Evolutionary conservation across 2,888 invertebrate species (phyloP), one percentile per base, ranked within the genome.

Genomic region (Cheilosia soror): DNA sequence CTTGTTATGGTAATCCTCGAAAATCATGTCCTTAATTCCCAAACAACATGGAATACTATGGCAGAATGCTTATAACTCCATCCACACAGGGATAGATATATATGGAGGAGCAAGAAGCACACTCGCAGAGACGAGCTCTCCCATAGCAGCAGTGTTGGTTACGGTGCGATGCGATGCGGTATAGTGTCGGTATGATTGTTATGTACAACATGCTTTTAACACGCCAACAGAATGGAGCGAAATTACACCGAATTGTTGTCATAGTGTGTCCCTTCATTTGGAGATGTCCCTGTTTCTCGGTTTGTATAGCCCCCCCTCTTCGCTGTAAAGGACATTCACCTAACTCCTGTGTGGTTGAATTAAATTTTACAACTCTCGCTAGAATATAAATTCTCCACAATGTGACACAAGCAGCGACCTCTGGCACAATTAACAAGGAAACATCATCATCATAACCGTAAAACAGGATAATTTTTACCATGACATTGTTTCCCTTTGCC

Each of bases 401-500:
- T 85, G 81, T 85, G 81, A 85, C 81, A 81, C 76, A 85, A 81
- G 81, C 85, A 85, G 85, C 85, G 81, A 85, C 85, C 81, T 81
- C 81, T 85, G 68, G 81, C 80, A 85, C 85, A 85, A 85, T 85
- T 85, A 85, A 85, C 85, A 85, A 85, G 81, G 66, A 85, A 85
- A 85, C 85, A 81, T 85, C 85, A 85, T 85, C 81, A 85, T 85
- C 85, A 85, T 85, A 81, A 85, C 85, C 81, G 81, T 85, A 85
- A 85, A 85, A 77, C 71, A 72, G 81, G 76, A 81, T 81, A 81
- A 85, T 85, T 85, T 85, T 85, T 81, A 62, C 81, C 81, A 72
- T 72, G 81, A 72, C 81, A 85, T 76, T 76, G 81, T 81, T 71
- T 71, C 68, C 49, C 47, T 65, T 2, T 29, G 11, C 37, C 58